Percentiles rank a stretch among this genome's conserved stretches.
Conservation (phyloP, 2,888 invertebrate genomes). For the Limnephilus auricula region DNA sequence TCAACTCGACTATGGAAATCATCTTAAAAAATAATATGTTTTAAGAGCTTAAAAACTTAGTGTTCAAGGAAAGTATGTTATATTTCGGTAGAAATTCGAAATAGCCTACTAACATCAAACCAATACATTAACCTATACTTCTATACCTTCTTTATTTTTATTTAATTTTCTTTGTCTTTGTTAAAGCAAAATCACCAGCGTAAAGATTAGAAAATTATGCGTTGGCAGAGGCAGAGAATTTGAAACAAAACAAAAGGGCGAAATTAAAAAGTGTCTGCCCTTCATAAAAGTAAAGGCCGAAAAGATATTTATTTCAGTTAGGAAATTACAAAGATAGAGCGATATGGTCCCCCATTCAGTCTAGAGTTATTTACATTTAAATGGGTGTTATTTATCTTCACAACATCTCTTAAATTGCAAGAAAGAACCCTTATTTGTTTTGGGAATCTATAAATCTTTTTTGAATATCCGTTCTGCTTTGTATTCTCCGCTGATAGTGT, state of each 20-base stretch:
- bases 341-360: conserved; percentile 43
- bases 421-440: conserved; percentile 54
- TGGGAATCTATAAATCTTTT: conserved; percentile 56
- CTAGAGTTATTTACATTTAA: conserved; percentile 61
- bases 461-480: conserved; percentile 45
- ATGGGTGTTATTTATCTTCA: conserved; percentile 60
- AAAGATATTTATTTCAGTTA: conserved; percentile 46
- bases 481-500: not conserved
- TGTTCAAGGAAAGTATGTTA: too few relatives aligned
- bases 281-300: conserved; percentile 18
- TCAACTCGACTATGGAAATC: too few relatives aligned
- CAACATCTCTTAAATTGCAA: conserved; percentile 56
- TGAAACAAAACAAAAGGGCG: not conserved
- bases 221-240: not conserved
- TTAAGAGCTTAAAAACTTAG: too few relatives aligned
- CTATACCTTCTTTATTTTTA: too few relatives aligned
- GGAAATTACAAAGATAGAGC: conserved; percentile 46
- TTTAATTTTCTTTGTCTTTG: not conserved
- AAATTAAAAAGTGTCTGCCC: conserved; percentile 9
- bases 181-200: not conserved
- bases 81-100: too few relatives aligned
- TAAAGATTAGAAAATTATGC: not conserved
- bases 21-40: too few relatives aligned
- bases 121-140: too few relatives aligned
- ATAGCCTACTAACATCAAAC: too few relatives aligned